These are phyloP conservation scores for Rhyacichthys aspro DNA, from an alignment of 2,797 vertebrate species.

Conservation along the genomic window DNA sequence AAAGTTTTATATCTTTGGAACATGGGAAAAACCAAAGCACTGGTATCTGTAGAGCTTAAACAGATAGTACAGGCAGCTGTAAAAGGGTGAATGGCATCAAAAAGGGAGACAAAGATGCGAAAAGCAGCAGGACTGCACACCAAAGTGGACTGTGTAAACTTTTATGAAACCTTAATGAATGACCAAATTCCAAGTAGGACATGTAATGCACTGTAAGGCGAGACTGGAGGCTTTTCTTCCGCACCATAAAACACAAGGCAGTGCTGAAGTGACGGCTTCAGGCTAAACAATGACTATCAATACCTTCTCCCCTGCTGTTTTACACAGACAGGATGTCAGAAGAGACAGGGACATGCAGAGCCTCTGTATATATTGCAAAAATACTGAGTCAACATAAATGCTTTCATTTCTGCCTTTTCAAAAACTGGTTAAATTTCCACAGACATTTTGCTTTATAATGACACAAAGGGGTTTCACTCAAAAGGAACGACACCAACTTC, in stretches of 20 bases:
- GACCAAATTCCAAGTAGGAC: constrained; percentile 35
- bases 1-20: constrained; percentile 40
- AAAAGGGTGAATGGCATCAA: constrained; percentile 34
- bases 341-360: constrained; percentile 43
- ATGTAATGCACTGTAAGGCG: constrained; percentile 35
- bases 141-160: constrained; percentile 28
- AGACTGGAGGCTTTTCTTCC: constrained; percentile 50
- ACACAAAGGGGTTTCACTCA: constrained; percentile 12
- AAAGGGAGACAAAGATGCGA: constrained; percentile 12
- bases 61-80: constrained; percentile 20
- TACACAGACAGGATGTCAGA: constrained; percentile 69
- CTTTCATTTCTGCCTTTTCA: constrained; percentile 31
- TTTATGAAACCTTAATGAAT: constrained; percentile 54
- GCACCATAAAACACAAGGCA: constrained; percentile 66
- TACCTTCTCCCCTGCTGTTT: constrained; percentile 69
- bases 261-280: constrained; percentile 54
- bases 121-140: constrained; percentile 48
- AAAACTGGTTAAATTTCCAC: constrained; percentile 11
- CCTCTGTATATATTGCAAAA: constrained; percentile 6
- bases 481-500: constrained; percentile 17
- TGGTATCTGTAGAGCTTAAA: constrained; percentile 22
- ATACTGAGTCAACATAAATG: constrained; percentile 1
- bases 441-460: constrained; percentile 28
- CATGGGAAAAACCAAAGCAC: constrained; percentile 11
- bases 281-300: constrained; percentile 47